These are phyloP conservation scores for Malthinus flaveolus DNA, from an alignment of 2,888 invertebrate genomes.

Conservation along the genomic window DNA sequence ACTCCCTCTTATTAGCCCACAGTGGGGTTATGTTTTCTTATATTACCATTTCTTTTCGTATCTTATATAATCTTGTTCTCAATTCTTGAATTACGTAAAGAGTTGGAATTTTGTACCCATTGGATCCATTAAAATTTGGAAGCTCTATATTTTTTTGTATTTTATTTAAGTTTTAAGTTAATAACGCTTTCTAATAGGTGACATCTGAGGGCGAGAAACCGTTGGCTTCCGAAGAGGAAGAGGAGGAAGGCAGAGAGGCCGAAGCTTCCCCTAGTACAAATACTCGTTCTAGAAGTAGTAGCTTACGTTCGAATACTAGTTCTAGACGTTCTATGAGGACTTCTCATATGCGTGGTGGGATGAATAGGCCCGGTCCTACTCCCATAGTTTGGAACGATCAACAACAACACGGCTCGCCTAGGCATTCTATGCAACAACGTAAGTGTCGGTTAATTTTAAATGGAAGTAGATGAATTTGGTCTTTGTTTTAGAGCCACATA, in stretches of 20 bases:
- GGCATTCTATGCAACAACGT: conserved; percentile 16
- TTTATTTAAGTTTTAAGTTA: too few species aligned
- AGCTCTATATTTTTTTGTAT: conserved; percentile 3
- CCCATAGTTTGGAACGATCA: conserved; percentile 65
- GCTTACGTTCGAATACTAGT: conserved; percentile 32
- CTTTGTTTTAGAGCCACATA: conserved; percentile 12
- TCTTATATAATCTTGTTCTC: background rate
- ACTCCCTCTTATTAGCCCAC: too few species aligned
- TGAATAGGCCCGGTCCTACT: conserved; percentile 58
- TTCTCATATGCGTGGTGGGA: conserved; percentile 46
- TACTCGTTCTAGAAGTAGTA: conserved; percentile 52
- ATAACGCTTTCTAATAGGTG: conserved; percentile 45
- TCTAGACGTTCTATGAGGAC: conserved; percentile 38
- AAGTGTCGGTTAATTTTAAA: conserved; percentile 4
- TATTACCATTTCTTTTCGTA: too few species aligned
- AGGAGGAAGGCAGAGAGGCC: conserved; percentile 79
- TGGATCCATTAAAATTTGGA: background rate
- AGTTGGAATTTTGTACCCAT: background rate
- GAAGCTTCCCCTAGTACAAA: conserved; percentile 72
- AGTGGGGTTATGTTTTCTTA: too few species aligned
- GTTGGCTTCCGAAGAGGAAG: conserved; percentile 54
- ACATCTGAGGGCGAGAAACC: conserved; percentile 68
- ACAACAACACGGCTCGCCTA: conserved; percentile 30
- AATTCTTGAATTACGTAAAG: background rate
- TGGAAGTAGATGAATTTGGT: background rate